Conservation (phyloP, 2,113 vertebrate genomes). For the Ageneiosus marmoratus region DNA sequence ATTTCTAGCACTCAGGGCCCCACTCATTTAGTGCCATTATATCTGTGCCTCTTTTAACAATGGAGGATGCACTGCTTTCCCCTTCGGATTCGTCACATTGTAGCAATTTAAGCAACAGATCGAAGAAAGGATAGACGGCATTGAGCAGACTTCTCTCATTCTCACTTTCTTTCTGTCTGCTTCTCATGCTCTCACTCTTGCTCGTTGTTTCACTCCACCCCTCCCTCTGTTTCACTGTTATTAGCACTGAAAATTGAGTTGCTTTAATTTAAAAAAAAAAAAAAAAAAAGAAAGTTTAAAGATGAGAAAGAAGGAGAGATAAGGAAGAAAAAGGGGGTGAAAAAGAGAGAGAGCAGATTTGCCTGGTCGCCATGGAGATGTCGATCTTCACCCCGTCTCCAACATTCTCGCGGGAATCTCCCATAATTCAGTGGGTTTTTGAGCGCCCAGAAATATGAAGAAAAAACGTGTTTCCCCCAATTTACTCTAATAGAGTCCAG, state of each 20-base stretch:
- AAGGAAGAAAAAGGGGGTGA: background rate
- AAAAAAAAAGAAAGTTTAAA: background rate
- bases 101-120: slow-evolving; percentile 55
- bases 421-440: slow-evolving; percentile 50
- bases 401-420: slow-evolving; percentile 45
- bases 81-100: slow-evolving; percentile 52
- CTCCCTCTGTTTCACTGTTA: slow-evolving; percentile 9
- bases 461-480: slow-evolving; percentile 24
- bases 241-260: slow-evolving; percentile 39
- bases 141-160: slow-evolving; percentile 13
- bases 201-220: background rate
- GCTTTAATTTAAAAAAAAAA: slow-evolving; percentile 25
- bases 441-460: slow-evolving; percentile 35
- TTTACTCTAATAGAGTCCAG: slow-evolving; percentile 56
- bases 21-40: slow-evolving; percentile 53
- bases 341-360: slow-evolving; percentile 14
- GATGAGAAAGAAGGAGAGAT: slow-evolving; percentile 29
- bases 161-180: background rate
- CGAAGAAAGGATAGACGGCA: slow-evolving; percentile 32
- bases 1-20: slow-evolving; percentile 25
- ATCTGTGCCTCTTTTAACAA: slow-evolving; percentile 49
- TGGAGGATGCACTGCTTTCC: slow-evolving; percentile 44
- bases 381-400: slow-evolving; percentile 31
- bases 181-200: slow-evolving; percentile 9
- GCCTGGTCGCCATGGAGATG: slow-evolving; percentile 38